Percentiles rank a stretch among this genome's conserved stretches.
These are phyloP conservation scores for Scleropages formosus DNA, from an alignment of 2,797 vertebrate species.

Conservation along the genomic window DNA sequence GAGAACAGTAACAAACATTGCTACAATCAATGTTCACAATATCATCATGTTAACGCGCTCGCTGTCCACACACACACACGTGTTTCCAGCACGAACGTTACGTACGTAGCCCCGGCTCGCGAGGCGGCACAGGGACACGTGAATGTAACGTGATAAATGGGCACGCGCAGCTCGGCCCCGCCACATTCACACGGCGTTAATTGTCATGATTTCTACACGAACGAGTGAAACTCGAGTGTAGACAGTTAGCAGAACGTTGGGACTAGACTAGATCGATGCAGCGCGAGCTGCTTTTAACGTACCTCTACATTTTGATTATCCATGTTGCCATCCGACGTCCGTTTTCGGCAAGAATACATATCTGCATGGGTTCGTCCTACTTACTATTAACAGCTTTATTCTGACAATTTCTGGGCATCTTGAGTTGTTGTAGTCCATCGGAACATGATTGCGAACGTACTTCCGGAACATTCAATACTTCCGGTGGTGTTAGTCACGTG, in stretches of 20 bases:
- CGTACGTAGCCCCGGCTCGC: no score
- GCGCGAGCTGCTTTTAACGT: constrained; percentile 5
- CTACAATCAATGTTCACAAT: no score
- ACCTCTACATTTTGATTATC: constrained; percentile 59
- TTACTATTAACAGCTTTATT: not conserved
- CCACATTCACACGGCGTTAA: no score
- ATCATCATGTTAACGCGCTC: no score
- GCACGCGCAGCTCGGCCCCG: no score
- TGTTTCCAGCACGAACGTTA: no score
- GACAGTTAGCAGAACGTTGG: not conserved
- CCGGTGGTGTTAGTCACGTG: constrained; percentile 24
- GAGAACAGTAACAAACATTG: no score
- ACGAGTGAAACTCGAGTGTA: no score
- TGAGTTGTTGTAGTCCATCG: constrained; percentile 29
- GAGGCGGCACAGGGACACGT: no score
- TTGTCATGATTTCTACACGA: no score
- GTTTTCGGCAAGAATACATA: constrained; percentile 40
- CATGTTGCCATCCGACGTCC: constrained; percentile 45
- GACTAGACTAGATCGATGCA: not conserved
- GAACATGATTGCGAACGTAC: constrained; percentile 15
- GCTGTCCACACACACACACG: no score
- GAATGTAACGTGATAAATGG: no score
- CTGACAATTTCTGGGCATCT: not conserved
- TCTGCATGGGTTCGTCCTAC: not conserved
- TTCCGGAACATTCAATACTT: constrained; percentile 33